These are phyloP conservation scores for Agrilus mali DNA, from an alignment of 2,888 invertebrate genomes.

Conservation along the genomic window DNA sequence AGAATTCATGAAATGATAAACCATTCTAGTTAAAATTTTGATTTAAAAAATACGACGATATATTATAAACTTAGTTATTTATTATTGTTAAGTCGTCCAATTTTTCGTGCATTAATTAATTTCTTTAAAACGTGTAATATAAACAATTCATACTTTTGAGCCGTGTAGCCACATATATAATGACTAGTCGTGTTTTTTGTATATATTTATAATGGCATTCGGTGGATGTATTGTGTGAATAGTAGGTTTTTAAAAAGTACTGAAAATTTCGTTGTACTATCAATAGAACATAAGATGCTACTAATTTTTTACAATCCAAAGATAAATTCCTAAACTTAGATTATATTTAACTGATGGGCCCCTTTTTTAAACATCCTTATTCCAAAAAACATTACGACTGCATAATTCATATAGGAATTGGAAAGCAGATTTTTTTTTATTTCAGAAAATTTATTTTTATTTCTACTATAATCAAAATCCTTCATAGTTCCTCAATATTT, in stretches of 20 bases:
- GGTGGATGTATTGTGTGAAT: slow-evolving; percentile 21
- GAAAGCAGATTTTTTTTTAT: too few relatives aligned
- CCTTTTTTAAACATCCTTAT: slow-evolving; percentile 3
- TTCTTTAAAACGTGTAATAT: slow-evolving; percentile 1
- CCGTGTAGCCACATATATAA: slow-evolving; percentile 9
- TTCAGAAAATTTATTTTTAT: too few relatives aligned
- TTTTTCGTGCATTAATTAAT: not conserved
- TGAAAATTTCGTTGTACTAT: slow-evolving; percentile 16
- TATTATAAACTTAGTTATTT: too few relatives aligned
- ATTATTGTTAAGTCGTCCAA: too few relatives aligned
- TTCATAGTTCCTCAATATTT: too few relatives aligned
- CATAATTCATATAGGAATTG: too few relatives aligned
- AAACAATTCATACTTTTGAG: slow-evolving; percentile 1
- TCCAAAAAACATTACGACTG: too few relatives aligned
- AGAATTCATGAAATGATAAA: too few relatives aligned
- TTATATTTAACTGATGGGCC: slow-evolving; percentile 12
- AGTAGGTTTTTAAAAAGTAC: slow-evolving; percentile 16
- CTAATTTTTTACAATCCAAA: slow-evolving; percentile 36
- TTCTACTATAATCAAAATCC: too few relatives aligned
- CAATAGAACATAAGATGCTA: slow-evolving; percentile 21
- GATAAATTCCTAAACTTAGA: slow-evolving; percentile 22
- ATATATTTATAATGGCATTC: slow-evolving; percentile 17
- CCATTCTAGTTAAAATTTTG: too few relatives aligned
- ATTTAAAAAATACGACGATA: too few relatives aligned
- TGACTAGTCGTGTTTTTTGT: slow-evolving; percentile 27